Evolutionary conservation across 2,888 invertebrate species (phyloP).

Genomic region (Pyralis farinalis): DNA sequence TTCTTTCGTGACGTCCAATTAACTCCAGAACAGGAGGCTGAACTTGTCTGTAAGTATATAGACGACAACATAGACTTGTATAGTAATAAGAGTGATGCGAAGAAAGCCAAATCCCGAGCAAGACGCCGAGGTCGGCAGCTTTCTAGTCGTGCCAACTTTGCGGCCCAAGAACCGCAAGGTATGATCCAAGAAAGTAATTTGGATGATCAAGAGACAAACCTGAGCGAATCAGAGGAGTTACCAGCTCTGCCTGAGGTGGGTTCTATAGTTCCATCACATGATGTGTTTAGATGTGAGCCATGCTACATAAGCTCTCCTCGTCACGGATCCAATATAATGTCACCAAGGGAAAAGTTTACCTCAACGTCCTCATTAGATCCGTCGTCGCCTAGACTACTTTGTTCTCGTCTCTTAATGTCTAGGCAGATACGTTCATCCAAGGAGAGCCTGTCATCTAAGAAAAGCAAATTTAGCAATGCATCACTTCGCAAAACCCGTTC

Average conservation of each 20-base stretch:
- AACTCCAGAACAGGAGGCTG: conserved; percentile 57
- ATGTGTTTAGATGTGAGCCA: conserved; percentile 48
- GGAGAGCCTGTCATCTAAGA: conserved; percentile 28
- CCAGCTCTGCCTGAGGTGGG: conserved; percentile 47
- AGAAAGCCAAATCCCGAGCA: conserved; percentile 51
- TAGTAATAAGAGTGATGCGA: conserved; percentile 43
- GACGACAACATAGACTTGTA: conserved; percentile 51
- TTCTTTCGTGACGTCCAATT: conserved; percentile 64
- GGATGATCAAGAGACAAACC: conserved; percentile 22
- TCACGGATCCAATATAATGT: conserved; percentile 40
- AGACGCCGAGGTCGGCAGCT: conserved; percentile 42
- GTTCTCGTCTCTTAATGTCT: conserved; percentile 42
- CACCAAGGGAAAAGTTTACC: conserved; percentile 33
- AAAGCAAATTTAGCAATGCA: conserved; percentile 9
- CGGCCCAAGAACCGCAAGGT: conserved; percentile 53
- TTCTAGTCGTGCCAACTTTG: conserved; percentile 41
- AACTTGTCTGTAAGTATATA: conserved; percentile 58
- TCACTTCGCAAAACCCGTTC: conserved; percentile 20
- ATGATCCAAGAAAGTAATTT: conserved; percentile 33
- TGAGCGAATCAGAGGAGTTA: conserved; percentile 37
- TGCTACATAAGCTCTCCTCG: conserved; percentile 53
- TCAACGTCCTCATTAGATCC: conserved; percentile 45
- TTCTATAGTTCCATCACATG: conserved; percentile 27
- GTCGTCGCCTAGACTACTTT: conserved; percentile 46
- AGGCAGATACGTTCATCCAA: conserved; percentile 33